These are phyloP conservation scores for Dromaius novaehollandiae DNA, from an alignment of 2,113 vertebrate genomes.

Conservation along the genomic window DNA sequence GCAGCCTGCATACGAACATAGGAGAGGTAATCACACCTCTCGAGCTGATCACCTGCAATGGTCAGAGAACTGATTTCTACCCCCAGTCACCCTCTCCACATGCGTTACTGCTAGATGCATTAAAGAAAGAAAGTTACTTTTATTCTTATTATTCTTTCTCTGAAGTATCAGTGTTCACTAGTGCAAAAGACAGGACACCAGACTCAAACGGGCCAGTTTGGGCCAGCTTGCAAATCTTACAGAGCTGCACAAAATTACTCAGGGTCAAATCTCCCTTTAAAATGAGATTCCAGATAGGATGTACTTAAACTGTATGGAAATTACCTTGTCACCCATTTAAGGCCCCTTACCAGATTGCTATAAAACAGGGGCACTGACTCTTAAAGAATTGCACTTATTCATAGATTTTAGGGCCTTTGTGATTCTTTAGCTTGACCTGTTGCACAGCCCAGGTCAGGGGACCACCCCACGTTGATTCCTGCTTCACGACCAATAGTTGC, in stretches of 20 bases:
- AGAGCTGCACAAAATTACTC: neutral
- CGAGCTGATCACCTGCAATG: neutral
- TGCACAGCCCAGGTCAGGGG: conserved; percentile 21
- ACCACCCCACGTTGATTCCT: neutral
- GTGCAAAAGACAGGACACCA: neutral
- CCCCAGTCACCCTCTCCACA: neutral
- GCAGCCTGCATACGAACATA: neutral
- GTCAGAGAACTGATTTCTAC: neutral
- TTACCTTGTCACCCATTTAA: conserved; percentile 13
- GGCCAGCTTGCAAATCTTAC: neutral
- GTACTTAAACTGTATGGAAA: conserved; percentile 30
- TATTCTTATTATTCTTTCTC: neutral
- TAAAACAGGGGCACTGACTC: conserved; percentile 55
- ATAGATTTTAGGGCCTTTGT: conserved; percentile 58
- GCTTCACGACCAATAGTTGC: neutral
- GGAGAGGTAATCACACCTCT: conserved; percentile 37
- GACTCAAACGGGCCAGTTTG: neutral
- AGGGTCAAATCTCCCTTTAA: neutral
- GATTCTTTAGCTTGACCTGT: conserved; percentile 45
- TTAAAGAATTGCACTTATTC: conserved; percentile 52
- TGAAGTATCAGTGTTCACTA: neutral
- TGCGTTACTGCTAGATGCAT: neutral
- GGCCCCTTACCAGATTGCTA: conserved; percentile 37
- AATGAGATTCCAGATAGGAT: neutral
- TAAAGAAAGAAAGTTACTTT: neutral